Evolutionary conservation across 2,888 invertebrate species (phyloP), one percentile per base, ranked within the genome.

Genomic region (Lycophotia porphyrea): DNA sequence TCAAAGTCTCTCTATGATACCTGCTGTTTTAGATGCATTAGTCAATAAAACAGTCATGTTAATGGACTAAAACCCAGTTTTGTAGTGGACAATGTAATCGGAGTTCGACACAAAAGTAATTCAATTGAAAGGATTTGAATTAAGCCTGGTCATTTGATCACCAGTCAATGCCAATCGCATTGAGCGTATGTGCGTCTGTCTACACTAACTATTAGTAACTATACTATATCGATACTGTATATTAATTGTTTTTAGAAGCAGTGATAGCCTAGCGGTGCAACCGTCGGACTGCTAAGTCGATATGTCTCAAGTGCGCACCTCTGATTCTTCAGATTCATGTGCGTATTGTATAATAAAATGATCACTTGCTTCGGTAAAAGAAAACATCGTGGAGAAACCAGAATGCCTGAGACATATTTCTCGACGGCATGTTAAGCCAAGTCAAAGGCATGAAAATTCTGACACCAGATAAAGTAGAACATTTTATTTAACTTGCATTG

Each of bases 41-140:
- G 15, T 13, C 8, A 34, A 47, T 47, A 74, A 42, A 49, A 58
- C 27, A n/a, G 61, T 11, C 34, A 72, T 27, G 47, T 34, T 58
- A 44, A 58, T 58, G 24, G 24, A 39, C 8, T 11, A 52, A 66
- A 63, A 52, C 61, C 31, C 21, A 61, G 49, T 82, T 66, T 69
- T 21, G 52, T 69, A 58, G 27, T 34, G 9, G 55, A 74, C 63
- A 65, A 60, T 36, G 42, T 61, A 61, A 78, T 31, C 42, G 31
- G 42, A 31, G 55, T 69, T 52, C 58, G 15, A 44, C 52, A 65
- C 58, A 52, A 27, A 34, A 44, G 58, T 80, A 80, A 80, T 80
- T 81, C 77, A 81, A 80, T 80, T 80, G 65, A 70, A 52, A 64
- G 72, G 78, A 82, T 81, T 82, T 72, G 67, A 71, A 71, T 71